Conservation (phyloP, 2,797 vertebrate genomes). For the Enteromius trimaculatus region DNA sequence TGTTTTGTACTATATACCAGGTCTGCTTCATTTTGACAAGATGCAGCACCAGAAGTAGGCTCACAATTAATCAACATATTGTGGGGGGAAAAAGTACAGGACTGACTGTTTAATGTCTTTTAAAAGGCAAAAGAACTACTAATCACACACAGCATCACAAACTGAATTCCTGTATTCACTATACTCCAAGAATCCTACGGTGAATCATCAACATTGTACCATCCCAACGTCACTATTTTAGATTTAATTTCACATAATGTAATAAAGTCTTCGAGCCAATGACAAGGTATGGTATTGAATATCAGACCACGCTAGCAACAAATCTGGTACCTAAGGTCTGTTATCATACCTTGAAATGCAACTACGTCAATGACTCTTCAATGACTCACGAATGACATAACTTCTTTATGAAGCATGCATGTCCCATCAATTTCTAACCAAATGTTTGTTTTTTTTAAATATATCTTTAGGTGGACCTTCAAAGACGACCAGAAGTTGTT, state of each 20-base stretch:
- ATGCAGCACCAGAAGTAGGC: not conserved
- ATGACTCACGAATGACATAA: not conserved
- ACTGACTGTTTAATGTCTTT: not conserved
- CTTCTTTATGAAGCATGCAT: not conserved
- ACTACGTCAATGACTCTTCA: not conserved
- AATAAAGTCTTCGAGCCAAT: not conserved
- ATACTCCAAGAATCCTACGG: not conserved
- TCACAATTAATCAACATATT: no score
- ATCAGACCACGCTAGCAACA: not conserved
- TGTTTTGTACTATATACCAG: not conserved
- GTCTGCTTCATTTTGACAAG: not conserved
- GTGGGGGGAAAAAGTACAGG: not conserved
- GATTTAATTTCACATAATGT: not conserved
- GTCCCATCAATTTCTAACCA: not conserved
- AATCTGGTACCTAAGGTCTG: no score
- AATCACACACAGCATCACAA: not conserved
- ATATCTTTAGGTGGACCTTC: not conserved
- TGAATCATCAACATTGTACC: not conserved
- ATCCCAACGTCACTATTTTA: not conserved
- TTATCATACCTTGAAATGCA: not conserved
- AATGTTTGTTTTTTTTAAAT: not conserved
- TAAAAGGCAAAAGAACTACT: not conserved
- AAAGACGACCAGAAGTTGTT: not conserved
- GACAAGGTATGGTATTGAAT: not conserved
- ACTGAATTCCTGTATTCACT: not conserved